Evolutionary conservation across 2,113 vertebrate genomes (phyloP), one percentile per base, ranked within the genome.

Genomic region (Spheniscus mendiculus): DNA sequence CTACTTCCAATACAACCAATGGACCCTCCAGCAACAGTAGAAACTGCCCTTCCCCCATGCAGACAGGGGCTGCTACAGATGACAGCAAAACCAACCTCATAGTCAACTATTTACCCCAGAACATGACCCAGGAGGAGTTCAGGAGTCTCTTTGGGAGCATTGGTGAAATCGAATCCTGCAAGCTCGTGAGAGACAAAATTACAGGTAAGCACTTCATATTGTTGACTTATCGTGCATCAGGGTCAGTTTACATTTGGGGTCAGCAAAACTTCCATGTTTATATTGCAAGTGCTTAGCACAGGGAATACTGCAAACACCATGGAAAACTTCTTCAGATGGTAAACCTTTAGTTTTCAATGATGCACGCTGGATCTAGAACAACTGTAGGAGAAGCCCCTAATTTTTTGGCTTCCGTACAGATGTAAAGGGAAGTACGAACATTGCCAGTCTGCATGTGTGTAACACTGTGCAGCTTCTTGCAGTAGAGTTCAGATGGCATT

Each of bases 11-110:
- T 99, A 99, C 99, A 94, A 98, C 99, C 98, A 99, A 99, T 95
- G 99, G 99, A 96, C 99, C 99, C 78, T 99, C 99, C 98, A 99
- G 98, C 98, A 99, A 99, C 99, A 99, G 98, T 98, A 99, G 99
- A 96, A 99, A 99, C 98, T 99, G 99, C 98, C 99, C 99, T 97
- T 99, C 99, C 83, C 99, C 99, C 97, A 99, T 99, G 99, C 99
- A 99, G 99, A 99, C 99, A 42, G 99, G 99, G 95, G 98, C 99
- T 58, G 97, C 99, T 98, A 99, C 99, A 72, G 99, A 99, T 94
- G 99, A 99, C 99, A 99, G 99, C 99, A 99, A 99, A 99, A 99
- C 99, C 98, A 99, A 99, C 99, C 99, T 99, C 98, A 99, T 99
- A 87, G 99, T 99, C 98, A 99, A 99, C 99, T 99, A 99, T 98